Conservation (phyloP, 2,797 vertebrate genomes). For the Taenioides sp. region DNA sequence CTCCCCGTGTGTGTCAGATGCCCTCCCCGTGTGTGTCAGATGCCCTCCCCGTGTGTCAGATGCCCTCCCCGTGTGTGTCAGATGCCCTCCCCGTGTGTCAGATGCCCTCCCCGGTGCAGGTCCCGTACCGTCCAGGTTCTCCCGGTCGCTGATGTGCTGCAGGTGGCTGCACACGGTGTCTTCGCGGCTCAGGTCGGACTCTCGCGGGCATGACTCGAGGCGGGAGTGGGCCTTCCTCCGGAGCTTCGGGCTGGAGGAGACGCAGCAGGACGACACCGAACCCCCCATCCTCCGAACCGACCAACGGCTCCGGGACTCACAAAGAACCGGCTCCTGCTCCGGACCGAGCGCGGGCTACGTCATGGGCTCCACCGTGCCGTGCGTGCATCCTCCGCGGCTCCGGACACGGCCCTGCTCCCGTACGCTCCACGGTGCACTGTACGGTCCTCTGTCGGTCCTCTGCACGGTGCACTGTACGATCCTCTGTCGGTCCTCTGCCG, state of each 20-base stretch:
- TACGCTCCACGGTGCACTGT: rapidly evolving
- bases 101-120: not conserved
- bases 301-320: not conserved
- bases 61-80: too few relatives aligned
- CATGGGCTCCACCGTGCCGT: not conserved
- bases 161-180: constrained; percentile 85
- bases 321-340: not conserved
- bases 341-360: not conserved
- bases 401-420: not conserved
- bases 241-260: constrained; percentile 87
- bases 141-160: constrained; percentile 93
- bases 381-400: constrained; percentile 1
- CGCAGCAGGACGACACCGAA: constrained; percentile 87
- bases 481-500: too few relatives aligned
- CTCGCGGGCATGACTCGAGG: constrained; percentile 86
- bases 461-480: too few relatives aligned
- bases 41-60: not conserved
- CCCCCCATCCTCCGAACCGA: constrained; percentile 78
- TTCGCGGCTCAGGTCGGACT: constrained; percentile 86
- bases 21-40: too few relatives aligned
- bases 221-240: constrained; percentile 86
- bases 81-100: too few relatives aligned
- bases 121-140: constrained; percentile 86
- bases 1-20: too few relatives aligned
- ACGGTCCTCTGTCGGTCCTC: too few relatives aligned